A percentile compares a stretch with the other conserved stretches of the same genome.
Conservation (phyloP, 2,113 vertebrate genomes). For the Sylvia atricapilla region DNA sequence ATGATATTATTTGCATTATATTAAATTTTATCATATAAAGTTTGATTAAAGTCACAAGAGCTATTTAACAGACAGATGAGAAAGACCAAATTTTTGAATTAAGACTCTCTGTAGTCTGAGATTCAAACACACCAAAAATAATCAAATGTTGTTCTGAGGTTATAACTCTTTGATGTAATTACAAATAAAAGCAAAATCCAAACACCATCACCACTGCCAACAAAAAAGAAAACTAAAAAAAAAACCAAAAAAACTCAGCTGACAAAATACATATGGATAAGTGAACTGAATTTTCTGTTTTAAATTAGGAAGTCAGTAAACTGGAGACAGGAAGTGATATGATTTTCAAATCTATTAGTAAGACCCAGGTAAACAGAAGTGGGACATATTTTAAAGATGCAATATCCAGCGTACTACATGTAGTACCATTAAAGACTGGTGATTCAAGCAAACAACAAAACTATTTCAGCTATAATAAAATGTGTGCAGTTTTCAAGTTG, state of each 20-base stretch:
- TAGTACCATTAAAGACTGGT: not conserved
- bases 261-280: not conserved
- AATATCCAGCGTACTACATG: not conserved
- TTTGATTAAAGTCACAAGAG: not conserved
- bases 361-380: not conserved
- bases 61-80: not conserved
- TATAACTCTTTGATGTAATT: not conserved
- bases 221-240: not conserved
- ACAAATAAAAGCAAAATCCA: not conserved
- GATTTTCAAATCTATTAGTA: not conserved
- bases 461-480: not conserved
- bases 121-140: not conserved
- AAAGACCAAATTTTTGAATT: not conserved
- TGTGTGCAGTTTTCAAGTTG: not conserved
- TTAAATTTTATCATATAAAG: not conserved
- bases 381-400: not conserved
- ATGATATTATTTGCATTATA: not conserved
- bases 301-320: not conserved
- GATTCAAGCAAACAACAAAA: not conserved
- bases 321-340: not conserved
- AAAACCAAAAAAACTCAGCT: too few species aligned
- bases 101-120: not conserved
- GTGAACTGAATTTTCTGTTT: not conserved
- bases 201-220: not conserved
- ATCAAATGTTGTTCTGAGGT: not conserved